Conservation (phyloP, 1,140 invertebrate species). For the Proales similis region DNA sequence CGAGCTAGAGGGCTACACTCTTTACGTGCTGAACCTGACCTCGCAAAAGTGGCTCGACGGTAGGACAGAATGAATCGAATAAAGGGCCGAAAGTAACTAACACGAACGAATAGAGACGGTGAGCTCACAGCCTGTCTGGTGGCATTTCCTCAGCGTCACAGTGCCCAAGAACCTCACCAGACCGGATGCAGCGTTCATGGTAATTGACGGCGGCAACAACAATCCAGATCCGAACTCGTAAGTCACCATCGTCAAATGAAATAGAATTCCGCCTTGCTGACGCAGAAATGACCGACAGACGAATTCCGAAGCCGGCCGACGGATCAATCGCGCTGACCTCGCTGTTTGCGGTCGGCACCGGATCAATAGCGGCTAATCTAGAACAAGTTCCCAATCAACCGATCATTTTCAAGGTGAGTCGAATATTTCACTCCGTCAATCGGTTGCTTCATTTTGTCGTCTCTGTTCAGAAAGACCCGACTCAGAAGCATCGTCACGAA, state of each 20-base stretch:
- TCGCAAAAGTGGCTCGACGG: constrained; percentile 46
- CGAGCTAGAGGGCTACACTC: constrained; percentile 40
- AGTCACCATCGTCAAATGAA: not conserved
- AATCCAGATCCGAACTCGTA: not conserved
- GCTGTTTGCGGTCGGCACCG: constrained; percentile 41
- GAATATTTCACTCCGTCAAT: not conserved
- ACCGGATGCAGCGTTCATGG: constrained; percentile 41
- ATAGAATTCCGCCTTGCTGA: not conserved
- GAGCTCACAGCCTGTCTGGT: constrained; percentile 47
- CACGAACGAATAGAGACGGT: too few species aligned
- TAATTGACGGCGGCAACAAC: constrained; percentile 45
- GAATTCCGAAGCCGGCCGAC: constrained; percentile 40
- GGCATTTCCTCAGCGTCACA: constrained; percentile 44
- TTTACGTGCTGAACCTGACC: constrained; percentile 44
- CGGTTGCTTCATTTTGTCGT: not conserved
- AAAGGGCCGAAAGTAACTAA: too few species aligned
- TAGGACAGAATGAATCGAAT: too few species aligned
- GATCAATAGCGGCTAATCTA: constrained; percentile 41
- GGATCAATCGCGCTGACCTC: constrained; percentile 42
- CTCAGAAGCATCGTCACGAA: constrained; percentile 41
- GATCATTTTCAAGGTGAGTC: constrained; percentile 42
- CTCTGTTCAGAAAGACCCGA: constrained; percentile 44
- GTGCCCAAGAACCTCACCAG: constrained; percentile 42
- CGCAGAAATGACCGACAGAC: not conserved
- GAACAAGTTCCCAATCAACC: constrained; percentile 46